Conservation (phyloP, 2,888 invertebrate genomes). For the Caenorhabditis sp. region DNA sequence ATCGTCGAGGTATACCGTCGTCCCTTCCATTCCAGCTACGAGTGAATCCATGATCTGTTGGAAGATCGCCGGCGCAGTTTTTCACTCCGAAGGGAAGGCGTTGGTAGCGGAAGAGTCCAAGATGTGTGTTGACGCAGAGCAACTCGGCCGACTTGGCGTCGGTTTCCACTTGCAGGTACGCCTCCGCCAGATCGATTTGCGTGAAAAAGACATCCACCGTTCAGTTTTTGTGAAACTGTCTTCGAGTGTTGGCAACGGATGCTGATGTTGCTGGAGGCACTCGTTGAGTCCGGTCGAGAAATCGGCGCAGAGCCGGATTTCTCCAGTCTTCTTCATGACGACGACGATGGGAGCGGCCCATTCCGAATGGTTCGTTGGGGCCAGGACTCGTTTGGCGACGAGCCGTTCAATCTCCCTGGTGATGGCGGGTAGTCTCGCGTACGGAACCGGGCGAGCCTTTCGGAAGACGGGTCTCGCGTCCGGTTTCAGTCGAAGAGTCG, state of each 20-base stretch:
- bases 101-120: slow-evolving; percentile 59
- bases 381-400: slow-evolving; percentile 35
- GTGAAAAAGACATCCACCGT: slow-evolving; percentile 55
- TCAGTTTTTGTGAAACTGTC: slow-evolving; percentile 21
- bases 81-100: slow-evolving; percentile 66
- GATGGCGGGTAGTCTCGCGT: slow-evolving; percentile 38
- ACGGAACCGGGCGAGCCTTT: slow-evolving; percentile 59
- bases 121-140: too few species aligned
- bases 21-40: too few species aligned
- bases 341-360: slow-evolving; percentile 68
- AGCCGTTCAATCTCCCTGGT: slow-evolving; percentile 63
- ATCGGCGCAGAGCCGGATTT: slow-evolving; percentile 60
- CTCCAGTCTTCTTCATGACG: slow-evolving; percentile 50
- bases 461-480: too few species aligned
- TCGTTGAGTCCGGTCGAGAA: slow-evolving; percentile 60
- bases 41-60: slow-evolving; percentile 61
- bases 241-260: slow-evolving; percentile 67
- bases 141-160: slow-evolving; percentile 55
- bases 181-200: slow-evolving; percentile 62
- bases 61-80: slow-evolving; percentile 60
- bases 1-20: slow-evolving; percentile 64
- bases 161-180: slow-evolving; percentile 63
- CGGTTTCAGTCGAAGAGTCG: slow-evolving; percentile 50
- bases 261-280: slow-evolving; percentile 47
- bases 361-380: slow-evolving; percentile 36